Evolutionary conservation across 2,113 vertebrate genomes (phyloP).

Genomic region (Pteropus alecto): DNA sequence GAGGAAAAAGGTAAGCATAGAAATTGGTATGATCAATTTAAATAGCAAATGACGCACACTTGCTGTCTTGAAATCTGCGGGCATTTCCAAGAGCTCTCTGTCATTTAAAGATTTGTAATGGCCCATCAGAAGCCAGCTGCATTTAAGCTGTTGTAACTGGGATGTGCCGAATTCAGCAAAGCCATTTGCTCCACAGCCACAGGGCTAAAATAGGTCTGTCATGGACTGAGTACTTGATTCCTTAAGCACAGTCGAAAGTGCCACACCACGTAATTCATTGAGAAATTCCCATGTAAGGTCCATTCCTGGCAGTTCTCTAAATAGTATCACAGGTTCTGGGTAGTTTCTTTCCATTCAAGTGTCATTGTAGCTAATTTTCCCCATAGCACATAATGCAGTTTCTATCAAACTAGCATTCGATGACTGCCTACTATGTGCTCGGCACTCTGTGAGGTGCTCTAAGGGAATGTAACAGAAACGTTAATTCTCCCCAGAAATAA

Average conservation of each 20-base stretch:
- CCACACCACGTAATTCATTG: neutral
- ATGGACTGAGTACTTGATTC: neutral
- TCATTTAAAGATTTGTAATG: neutral
- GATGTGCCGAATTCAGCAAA: neutral
- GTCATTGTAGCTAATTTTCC: neutral
- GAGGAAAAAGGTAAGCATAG: neutral
- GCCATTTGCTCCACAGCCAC: too few species aligned
- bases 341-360: neutral
- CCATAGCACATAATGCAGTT: neutral
- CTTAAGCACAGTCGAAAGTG: neutral
- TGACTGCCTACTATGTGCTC: neutral
- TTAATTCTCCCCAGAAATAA: neutral
- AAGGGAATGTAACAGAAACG: neutral
- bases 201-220: neutral
- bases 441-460: neutral
- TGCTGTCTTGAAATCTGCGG: neutral
- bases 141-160: neutral
- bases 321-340: neutral
- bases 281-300: neutral
- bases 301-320: neutral
- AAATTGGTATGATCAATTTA: neutral
- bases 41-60: neutral
- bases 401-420: neutral
- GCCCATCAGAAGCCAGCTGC: neutral
- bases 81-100: constrained; percentile 1